Evolutionary conservation across 30 jellyfish, hydroid and myxozoan genomes (phyloP).

Genomic region (Mastigias papua): DNA sequence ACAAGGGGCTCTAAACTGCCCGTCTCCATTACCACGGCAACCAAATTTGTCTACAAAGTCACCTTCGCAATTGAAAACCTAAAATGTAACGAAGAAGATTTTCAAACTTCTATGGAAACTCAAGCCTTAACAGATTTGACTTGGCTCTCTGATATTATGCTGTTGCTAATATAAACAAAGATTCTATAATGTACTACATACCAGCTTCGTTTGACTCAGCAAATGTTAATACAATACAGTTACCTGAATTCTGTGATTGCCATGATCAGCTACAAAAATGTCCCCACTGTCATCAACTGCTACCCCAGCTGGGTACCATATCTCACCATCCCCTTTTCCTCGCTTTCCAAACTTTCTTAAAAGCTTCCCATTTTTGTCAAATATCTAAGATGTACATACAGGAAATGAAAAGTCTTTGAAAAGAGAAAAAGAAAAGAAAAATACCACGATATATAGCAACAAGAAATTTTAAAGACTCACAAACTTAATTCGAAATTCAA

Average conservation of each 20-base stretch:
- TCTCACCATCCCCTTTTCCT: conserved; percentile 97
- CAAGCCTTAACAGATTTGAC: too few relatives aligned
- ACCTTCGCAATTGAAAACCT: conserved; percentile 88
- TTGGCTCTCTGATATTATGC: too few relatives aligned
- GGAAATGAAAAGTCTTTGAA: not conserved
- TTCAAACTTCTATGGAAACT: too few relatives aligned
- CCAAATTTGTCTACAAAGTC: conserved; percentile 81
- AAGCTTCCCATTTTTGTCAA: conserved; percentile 92
- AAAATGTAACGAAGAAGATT: not conserved
- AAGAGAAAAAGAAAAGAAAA: not conserved
- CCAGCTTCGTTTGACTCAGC: too few relatives aligned
- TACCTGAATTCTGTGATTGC: conserved; percentile 98
- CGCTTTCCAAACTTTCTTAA: conserved; percentile 87
- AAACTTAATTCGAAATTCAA: too few relatives aligned
- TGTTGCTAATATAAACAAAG: too few relatives aligned
- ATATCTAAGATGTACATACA: conserved; percentile 36
- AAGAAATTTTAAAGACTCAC: too few relatives aligned
- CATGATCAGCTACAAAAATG: conserved; percentile 98
- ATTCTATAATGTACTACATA: too few relatives aligned
- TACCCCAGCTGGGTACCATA: conserved; percentile 98
- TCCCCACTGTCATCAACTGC: conserved; percentile 86
- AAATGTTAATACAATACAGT: too few relatives aligned
- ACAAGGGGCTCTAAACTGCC: conserved; percentile 94
- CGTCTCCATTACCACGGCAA: conserved; percentile 91
- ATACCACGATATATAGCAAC: not conserved